Evolutionary conservation across 2,797 vertebrate species (phyloP).

Genomic region (Clarias laeviceps): DNA sequence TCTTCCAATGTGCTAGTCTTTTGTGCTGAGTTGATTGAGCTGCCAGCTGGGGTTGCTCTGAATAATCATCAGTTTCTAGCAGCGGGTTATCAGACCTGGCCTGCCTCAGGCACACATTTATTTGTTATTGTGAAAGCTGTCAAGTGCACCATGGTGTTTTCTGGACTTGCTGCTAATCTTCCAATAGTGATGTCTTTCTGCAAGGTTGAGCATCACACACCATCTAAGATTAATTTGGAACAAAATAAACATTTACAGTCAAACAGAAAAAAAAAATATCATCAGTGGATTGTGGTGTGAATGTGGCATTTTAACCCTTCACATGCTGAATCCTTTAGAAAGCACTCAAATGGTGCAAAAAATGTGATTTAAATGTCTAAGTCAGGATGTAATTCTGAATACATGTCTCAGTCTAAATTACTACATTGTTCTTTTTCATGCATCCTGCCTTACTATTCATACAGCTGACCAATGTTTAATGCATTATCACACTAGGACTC

Average conservation of each 20-base stretch:
- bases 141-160: conserved; percentile 21
- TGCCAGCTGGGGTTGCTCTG: conserved; percentile 20
- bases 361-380: not conserved
- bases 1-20: conserved; percentile 25
- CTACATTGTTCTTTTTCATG: not conserved
- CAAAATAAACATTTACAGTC: not conserved
- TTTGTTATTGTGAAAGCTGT: conserved; percentile 36
- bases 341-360: not conserved
- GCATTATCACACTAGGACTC: not conserved
- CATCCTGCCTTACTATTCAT: not conserved
- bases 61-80: conserved; percentile 33
- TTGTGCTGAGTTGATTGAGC: conserved; percentile 27
- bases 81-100: conserved; percentile 24
- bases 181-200: not conserved
- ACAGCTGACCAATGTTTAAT: not conserved
- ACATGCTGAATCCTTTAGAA: not conserved
- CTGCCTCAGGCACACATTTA: conserved; percentile 28
- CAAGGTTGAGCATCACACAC: not conserved
- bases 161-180: not conserved
- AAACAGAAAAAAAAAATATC: not conserved
- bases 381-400: not conserved
- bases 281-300: not conserved
- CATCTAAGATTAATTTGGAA: not conserved
- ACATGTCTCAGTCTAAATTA: not conserved
- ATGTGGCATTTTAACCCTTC: not conserved